phyloP scores from a whole-genome alignment of 2,113 vertebrate species.

The human (Homo sapiens) region GRCh38 chr12:118637501-118638000 shows the following conservation, averaged over 20 bases:
- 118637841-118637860: neutral
- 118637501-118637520: no score
- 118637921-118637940: neutral
- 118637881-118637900: neutral
- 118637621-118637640: neutral
- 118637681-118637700: no score
- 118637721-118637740: neutral
- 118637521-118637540: neutral
- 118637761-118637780: neutral
- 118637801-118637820: neutral
- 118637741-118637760: neutral
- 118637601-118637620: neutral
- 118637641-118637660: neutral
- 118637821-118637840: neutral
- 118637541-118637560: neutral
- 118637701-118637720: neutral
- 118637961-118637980: neutral
- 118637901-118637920: rapidly evolving
- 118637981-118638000: neutral
- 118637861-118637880: neutral
- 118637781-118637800: neutral
- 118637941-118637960: neutral
- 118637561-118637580: neutral
- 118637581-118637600: neutral
- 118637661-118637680: neutral